Conservation (phyloP, 2,888 invertebrate species). For the Diabrotica balteata region DNA sequence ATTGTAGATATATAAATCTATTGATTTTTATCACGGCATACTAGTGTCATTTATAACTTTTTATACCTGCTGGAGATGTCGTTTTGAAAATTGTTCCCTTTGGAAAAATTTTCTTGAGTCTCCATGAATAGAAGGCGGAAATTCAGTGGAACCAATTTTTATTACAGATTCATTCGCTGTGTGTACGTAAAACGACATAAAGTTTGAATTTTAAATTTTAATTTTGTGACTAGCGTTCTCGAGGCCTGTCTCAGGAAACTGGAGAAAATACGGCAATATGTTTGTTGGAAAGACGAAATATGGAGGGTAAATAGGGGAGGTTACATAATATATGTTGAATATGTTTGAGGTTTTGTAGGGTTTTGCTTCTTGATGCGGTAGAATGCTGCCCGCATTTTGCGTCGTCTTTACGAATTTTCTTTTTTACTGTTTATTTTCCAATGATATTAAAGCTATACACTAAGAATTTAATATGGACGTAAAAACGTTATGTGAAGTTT, state of each 20-base stretch:
- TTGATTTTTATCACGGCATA: no score
- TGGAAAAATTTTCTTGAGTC: no score
- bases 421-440: conserved; percentile 14
- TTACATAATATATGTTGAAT: conserved; percentile 19
- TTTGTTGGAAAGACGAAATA: conserved; percentile 14
- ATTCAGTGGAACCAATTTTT: conserved; percentile 25
- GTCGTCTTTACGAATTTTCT: conserved; percentile 5
- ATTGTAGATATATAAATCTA: no score
- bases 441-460: conserved; percentile 7
- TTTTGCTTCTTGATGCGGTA: conserved; percentile 9
- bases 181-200: conserved; percentile 18
- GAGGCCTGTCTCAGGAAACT: conserved; percentile 7
- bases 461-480: conserved; percentile 16
- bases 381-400: not conserved
- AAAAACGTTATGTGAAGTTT: not conserved
- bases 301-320: conserved; percentile 18
- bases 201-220: conserved; percentile 30
- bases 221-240: conserved; percentile 19
- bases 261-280: conserved; percentile 17
- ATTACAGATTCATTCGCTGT: conserved; percentile 20
- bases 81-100: no score
- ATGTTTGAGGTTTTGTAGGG: conserved; percentile 13
- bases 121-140: conserved; percentile 1
- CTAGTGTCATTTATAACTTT: no score
- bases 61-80: no score